These are phyloP conservation scores for Acronicta alni DNA, from an alignment of 2,888 invertebrate species.

Conservation along the genomic window DNA sequence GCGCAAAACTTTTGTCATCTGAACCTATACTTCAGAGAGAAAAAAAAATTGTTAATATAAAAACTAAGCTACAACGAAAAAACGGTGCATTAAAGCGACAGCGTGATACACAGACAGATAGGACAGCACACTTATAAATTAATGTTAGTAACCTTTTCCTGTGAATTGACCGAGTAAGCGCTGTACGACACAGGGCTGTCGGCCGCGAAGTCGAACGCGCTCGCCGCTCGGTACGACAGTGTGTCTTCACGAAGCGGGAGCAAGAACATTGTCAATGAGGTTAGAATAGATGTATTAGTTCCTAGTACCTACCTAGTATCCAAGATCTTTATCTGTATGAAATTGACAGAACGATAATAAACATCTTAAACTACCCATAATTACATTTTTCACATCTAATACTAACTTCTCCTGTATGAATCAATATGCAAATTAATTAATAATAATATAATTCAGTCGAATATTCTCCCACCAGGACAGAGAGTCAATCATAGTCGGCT, in stretches of 20 bases:
- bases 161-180: constrained; percentile 84
- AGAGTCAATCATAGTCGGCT: too few relatives aligned
- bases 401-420: too few relatives aligned
- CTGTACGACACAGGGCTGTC: constrained; percentile 84
- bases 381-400: too few relatives aligned
- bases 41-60: background rate
- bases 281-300: constrained; percentile 23
- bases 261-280: constrained; percentile 31
- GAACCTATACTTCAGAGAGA: too few relatives aligned
- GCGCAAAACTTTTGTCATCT: too few relatives aligned
- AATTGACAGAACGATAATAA: too few relatives aligned
- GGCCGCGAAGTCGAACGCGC: constrained; percentile 85
- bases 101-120: constrained; percentile 49
- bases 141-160: constrained; percentile 87
- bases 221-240: constrained; percentile 83
- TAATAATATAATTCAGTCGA: too few relatives aligned
- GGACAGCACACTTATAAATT: constrained; percentile 52
- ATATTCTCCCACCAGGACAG: too few relatives aligned
- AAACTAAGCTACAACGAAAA: constrained; percentile 5
- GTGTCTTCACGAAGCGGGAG: constrained; percentile 72
- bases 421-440: too few relatives aligned
- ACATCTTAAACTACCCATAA: too few relatives aligned
- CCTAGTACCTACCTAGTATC: too few relatives aligned
- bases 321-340: too few relatives aligned
- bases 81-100: constrained; percentile 28